phyloP scores from a whole-genome alignment of 92 coral and sea anemone genomes.

The Phymanthus crucifer region DNA sequence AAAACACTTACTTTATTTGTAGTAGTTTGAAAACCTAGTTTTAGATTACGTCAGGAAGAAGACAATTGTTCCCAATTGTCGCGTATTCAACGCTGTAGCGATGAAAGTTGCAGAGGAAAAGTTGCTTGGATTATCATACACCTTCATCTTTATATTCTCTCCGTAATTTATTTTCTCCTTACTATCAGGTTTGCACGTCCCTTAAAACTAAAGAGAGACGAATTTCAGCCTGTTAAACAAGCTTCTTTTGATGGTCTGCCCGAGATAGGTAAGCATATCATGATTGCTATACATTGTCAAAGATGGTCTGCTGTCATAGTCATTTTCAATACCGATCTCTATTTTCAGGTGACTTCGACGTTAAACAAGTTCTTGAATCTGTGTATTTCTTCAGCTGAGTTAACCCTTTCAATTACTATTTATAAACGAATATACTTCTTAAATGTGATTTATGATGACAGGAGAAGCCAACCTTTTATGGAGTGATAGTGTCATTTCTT shows the following conservation, averaged over 20 bases:
- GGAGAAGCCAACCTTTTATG: background rate
- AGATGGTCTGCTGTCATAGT: background rate
- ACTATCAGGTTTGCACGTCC: conserved; percentile 67
- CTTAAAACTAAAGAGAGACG: conserved; percentile 48
- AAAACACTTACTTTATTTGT: too few species aligned
- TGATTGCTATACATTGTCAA: too few species aligned
- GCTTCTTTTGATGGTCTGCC: conserved; percentile 74
- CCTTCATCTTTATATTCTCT: too few species aligned
- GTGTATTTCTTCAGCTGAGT: conserved; percentile 86
- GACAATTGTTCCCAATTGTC: too few species aligned
- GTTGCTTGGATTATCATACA: too few species aligned
- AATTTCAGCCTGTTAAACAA: conserved; percentile 52
- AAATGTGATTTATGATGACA: background rate
- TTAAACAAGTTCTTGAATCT: conserved; percentile 79
- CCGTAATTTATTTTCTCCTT: background rate
- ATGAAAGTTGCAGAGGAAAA: too few species aligned
- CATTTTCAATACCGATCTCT: background rate
- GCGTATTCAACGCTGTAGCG: too few species aligned
- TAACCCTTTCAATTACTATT: background rate
- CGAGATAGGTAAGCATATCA: conserved; percentile 46
- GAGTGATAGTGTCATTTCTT: background rate
- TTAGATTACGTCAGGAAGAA: too few species aligned
- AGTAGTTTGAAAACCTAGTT: too few species aligned
- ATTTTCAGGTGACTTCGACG: conserved; percentile 78
- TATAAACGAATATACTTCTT: too few species aligned